phyloP scores from a whole-genome alignment of 2,113 vertebrate species.

The Colossoma macropomum region DNA sequence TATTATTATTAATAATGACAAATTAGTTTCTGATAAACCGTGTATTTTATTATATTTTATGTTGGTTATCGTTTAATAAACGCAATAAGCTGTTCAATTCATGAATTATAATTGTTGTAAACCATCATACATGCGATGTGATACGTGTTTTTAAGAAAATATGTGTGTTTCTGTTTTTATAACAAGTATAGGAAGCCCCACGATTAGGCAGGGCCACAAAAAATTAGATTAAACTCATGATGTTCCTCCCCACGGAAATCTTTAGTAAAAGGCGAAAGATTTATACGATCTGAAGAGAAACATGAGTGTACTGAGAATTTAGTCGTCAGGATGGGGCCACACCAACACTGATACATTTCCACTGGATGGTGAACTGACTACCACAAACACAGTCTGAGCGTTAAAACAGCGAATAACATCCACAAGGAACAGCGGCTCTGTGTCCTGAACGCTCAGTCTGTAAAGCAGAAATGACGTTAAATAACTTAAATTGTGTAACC shows the following conservation, averaged over 20 bases:
- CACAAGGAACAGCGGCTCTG: too few species aligned
- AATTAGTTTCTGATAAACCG: too few species aligned
- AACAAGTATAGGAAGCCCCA: not conserved
- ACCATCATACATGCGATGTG: too few species aligned
- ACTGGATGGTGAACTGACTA: not conserved
- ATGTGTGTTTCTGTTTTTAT: not conserved
- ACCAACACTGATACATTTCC: not conserved
- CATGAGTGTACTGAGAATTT: slow-evolving; percentile 40
- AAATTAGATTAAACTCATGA: not conserved
- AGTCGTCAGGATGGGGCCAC: fast-evolving
- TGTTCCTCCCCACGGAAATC: not conserved
- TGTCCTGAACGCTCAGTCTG: not conserved
- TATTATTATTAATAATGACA: too few species aligned
- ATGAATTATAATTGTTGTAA: too few species aligned
- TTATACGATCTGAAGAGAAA: slow-evolving; percentile 48
- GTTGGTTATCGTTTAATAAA: too few species aligned
- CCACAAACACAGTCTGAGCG: too few species aligned
- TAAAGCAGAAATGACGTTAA: not conserved
- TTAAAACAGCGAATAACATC: too few species aligned
- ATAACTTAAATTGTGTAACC: not conserved
- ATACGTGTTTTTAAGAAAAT: too few species aligned
- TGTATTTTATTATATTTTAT: too few species aligned
- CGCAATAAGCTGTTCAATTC: too few species aligned
- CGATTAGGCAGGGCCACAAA: not conserved
- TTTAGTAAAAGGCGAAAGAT: slow-evolving; percentile 50